Evolutionary conservation across 2,113 vertebrate species (phyloP).

Genomic region (Myodes glareolus): DNA sequence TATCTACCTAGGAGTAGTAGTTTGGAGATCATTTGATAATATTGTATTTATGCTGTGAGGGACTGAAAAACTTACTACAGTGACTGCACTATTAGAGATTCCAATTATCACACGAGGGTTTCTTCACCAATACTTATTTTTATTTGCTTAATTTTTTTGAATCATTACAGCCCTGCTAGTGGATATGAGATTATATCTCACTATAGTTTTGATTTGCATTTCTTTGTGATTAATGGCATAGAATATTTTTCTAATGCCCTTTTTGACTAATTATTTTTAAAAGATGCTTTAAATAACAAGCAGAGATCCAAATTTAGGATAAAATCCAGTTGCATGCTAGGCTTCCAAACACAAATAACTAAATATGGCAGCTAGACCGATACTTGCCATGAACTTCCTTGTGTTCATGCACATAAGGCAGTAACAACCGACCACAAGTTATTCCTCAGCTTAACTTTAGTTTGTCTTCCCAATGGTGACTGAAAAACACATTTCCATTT

Average conservation of each 20-base stretch:
- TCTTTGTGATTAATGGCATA: background rate
- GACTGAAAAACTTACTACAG: background rate
- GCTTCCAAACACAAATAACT: slow-evolving; percentile 28
- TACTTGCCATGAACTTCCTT: background rate
- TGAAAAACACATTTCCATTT: slow-evolving; percentile 29
- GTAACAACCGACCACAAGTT: background rate
- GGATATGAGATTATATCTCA: background rate
- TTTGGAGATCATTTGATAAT: background rate
- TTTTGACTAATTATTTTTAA: background rate
- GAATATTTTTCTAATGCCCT: background rate
- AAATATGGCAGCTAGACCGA: background rate
- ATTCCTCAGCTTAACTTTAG: background rate
- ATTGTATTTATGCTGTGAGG: background rate
- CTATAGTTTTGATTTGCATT: background rate
- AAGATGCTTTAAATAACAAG: background rate
- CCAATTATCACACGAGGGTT: background rate
- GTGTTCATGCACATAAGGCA: background rate
- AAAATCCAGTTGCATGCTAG: background rate
- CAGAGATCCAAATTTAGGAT: slow-evolving; percentile 43
- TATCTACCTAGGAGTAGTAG: no score
- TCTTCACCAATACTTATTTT: background rate
- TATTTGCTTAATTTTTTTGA: background rate
- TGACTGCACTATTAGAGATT: background rate
- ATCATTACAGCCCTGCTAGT: background rate
- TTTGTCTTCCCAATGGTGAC: background rate